Evolutionary conservation across 2,888 invertebrate species (phyloP).

Genomic region (Aleiodes testaceus): DNA sequence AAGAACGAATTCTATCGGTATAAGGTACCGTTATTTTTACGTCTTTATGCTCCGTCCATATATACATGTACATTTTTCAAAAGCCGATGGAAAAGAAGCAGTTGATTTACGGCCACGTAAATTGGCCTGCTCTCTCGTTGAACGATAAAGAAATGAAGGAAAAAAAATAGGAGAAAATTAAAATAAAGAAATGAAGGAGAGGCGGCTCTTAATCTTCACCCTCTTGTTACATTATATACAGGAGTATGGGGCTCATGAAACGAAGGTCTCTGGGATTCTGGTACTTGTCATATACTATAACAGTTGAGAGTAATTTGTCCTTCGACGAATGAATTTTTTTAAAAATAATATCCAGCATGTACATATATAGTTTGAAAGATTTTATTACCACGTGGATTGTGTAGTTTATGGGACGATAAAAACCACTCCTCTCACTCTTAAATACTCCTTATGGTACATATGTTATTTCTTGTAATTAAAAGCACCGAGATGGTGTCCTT

Average conservation of each 20-base stretch:
- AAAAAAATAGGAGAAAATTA: slow-evolving; percentile 5
- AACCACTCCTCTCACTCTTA: slow-evolving; percentile 7
- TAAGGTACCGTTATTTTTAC: slow-evolving; percentile 2
- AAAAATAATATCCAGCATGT: slow-evolving; percentile 52
- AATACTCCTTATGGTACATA: slow-evolving; percentile 10
- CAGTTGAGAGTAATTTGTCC: slow-evolving; percentile 58
- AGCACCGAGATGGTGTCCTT: slow-evolving; percentile 4
- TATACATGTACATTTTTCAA: slow-evolving; percentile 6
- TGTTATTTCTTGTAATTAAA: slow-evolving; percentile 26
- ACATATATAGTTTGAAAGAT: slow-evolving; percentile 55
- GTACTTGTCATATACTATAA: slow-evolving; percentile 2
- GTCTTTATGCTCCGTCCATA: neutral
- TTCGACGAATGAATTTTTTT: slow-evolving; percentile 63
- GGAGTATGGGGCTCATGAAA: neutral
- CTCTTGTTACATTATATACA: slow-evolving; percentile 23
- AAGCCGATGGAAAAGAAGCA: slow-evolving; percentile 41
- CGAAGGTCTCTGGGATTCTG: slow-evolving; percentile 12
- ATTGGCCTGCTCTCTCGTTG: slow-evolving; percentile 56
- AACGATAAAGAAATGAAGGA: neutral
- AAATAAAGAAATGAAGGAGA: slow-evolving; percentile 28
- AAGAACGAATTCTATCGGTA: slow-evolving; percentile 1
- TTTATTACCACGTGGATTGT: slow-evolving; percentile 55
- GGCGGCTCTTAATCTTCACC: slow-evolving; percentile 36
- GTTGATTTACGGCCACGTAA: slow-evolving; percentile 63
- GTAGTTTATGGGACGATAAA: slow-evolving; percentile 55